A percentile compares a stretch with the other conserved stretches of the same genome.
Evolutionary conservation across 2,888 invertebrate genomes (phyloP).

Genomic region (Pollenia griseotomentosa): DNA sequence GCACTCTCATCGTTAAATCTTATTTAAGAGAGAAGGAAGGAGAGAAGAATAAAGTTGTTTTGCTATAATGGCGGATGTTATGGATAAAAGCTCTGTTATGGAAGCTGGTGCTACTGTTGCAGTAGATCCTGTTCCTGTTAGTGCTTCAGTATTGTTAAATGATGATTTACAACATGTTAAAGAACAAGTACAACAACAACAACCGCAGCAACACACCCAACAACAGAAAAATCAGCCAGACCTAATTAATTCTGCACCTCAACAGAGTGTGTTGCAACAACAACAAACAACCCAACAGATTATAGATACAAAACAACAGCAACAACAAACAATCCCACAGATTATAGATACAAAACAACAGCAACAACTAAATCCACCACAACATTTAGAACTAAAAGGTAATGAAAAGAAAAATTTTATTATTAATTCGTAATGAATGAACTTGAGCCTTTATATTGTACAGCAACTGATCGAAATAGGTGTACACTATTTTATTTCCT

Average conservation of each 20-base stretch:
- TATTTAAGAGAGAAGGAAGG: conserved; percentile 14
- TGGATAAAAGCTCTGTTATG: conserved; percentile 82
- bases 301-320: conserved; percentile 69
- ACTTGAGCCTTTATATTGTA: background rate
- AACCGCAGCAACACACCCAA: conserved; percentile 66
- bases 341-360: conserved; percentile 74
- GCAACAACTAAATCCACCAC: conserved; percentile 75
- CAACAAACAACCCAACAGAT: conserved; percentile 71
- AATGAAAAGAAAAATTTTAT: background rate
- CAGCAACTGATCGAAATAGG: background rate
- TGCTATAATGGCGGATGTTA: conserved; percentile 81
- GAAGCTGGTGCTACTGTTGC: conserved; percentile 80
- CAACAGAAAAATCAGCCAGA: conserved; percentile 75
- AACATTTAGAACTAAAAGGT: conserved; percentile 70
- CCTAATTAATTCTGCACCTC: conserved; percentile 71
- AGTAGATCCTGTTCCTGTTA: conserved; percentile 71
- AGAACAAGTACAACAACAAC: conserved; percentile 60
- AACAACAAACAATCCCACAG: conserved; percentile 72
- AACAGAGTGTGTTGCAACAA: conserved; percentile 74
- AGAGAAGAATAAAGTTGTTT: conserved; percentile 36
- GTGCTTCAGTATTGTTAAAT: conserved; percentile 49
- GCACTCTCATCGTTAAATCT: conserved; percentile 31
- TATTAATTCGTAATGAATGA: conserved; percentile 3
- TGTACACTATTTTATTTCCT: too few species aligned
- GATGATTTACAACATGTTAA: conserved; percentile 62